Evolutionary conservation across 2,888 invertebrate genomes (phyloP), one percentile per base, ranked within the genome.

Genomic region (Drosophila quasianomalipes): DNA sequence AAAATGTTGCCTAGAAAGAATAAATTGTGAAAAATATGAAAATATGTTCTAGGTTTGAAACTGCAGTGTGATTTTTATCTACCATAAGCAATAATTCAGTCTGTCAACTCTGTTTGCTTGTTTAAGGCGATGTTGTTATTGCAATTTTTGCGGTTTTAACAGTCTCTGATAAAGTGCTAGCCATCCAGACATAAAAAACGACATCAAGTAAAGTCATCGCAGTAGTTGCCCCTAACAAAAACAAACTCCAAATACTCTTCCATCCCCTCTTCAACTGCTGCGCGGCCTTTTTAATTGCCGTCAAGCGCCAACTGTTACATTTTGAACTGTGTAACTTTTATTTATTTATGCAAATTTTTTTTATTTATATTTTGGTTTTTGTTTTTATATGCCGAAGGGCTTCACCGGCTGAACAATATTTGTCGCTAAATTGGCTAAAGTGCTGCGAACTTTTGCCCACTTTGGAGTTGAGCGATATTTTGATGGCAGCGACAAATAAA

Each of bases 271-370:
- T 31, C 47, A 47, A 47, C 16, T 47, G 47, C 47, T 26, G 47
- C 16, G 47, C 28, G 9, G 16, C 47, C 26, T 26, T 79, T 91
- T 89, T 88, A 90, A 88, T 88, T 88, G 88, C 79, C 83, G 70
- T 71, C 81, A 78, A 82, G 80, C 80, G 89, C 77, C 87, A 88
- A 87, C 81, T 88, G 88, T 84, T 91, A 79, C 81, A 54, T 79
- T 80, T 74, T 58, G 68, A 83, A 73, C 81, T 78, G 74, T 52
- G 67, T 53, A 81, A 85, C 89, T 90, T 89, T 90, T 90, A 83
- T 89, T 87, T 85, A 87, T 89, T 86, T 87, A 90, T 87, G 86
- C 74, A 89, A 89, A 90, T 89, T 83, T 51, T 69, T 61, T 10
- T 57, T 67, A 51, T 44, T 68, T 39, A 62, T 71, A 67, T 69